Base-by-base conservation (phyloP, 2,797 vertebrate genomes). In the Lepilemur ruficaudatus region DNA sequence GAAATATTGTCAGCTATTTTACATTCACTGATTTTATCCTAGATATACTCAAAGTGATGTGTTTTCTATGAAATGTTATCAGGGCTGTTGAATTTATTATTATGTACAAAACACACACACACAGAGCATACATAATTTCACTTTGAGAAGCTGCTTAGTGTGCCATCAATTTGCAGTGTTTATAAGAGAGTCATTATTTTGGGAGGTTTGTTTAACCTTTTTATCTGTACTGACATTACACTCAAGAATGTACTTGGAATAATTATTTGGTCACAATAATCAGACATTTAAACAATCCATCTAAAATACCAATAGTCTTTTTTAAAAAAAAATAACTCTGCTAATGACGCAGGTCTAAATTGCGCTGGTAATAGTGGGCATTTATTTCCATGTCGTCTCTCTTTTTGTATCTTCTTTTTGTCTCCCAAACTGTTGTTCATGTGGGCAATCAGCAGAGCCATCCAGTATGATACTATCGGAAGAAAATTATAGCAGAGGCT, bases 31-130 rank as follows among this genome's bases (percentile, higher is more conserved):
- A 32, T 65, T 65, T n/a, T 65, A 65, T 65, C 18, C 15, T 9
- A 12, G 32, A n/a, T 65, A n/a, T 7, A 17, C 3, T n/a, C 32
- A 18, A 65, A 65, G 97, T 97, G 89, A 98, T 97, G 55, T 97
- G 93, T 97, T 98, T 98, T 97, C 97, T 96, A 52, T 97, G 83
- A 98, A 98, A 97, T 98, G 85, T 98, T 98, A 98, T 98, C 98
- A 98, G 91, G 86, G 87, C 93, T 96, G 73, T 98, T 98, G 95
- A 98, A 97, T 96, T 98, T 97, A 98, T 98, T 97, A 98, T 97
- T 98, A 98, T 98, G 96, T 98, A 97, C 89, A 97, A 95, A 95
- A 93, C 55, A 91, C n/a, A n/a, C 32, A 97, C 92, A 97, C 97
- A 97, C 93, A 98, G 98, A 97, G 92, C 97, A 98, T 97, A 86